Evolutionary conservation across 2,113 vertebrate genomes (phyloP).

Genomic region (Sylvilagus bachmani): DNA sequence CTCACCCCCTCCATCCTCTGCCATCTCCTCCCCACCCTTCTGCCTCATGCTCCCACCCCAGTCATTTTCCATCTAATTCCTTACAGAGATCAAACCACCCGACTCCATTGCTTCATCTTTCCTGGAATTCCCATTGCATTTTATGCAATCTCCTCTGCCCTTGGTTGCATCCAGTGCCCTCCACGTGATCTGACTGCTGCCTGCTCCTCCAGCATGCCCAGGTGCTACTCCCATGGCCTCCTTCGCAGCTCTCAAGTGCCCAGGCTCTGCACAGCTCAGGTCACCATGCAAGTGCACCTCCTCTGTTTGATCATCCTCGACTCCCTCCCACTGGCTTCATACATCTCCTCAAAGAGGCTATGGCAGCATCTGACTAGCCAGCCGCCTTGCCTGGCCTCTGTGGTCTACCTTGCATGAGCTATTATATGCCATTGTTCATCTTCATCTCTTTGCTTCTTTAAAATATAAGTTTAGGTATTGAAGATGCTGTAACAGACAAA

Average conservation of each 20-base stretch:
- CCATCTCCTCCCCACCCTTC: neutral
- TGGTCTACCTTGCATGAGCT: too few relatives aligned
- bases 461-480: neutral
- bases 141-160: neutral
- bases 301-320: too few relatives aligned
- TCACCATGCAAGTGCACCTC: rapidly evolving
- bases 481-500: neutral
- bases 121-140: neutral
- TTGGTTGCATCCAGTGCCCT: neutral
- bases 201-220: rapidly evolving
- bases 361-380: neutral
- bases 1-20: neutral
- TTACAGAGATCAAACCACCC: rapidly evolving
- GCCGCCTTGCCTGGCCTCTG: neutral
- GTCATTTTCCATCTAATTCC: neutral
- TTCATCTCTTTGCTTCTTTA: neutral
- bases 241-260: neutral
- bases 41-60: rapidly evolving
- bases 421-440: neutral
- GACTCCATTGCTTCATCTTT: too few relatives aligned
- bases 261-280: rapidly evolving
- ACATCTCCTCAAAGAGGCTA: neutral
- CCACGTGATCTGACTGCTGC: neutral
- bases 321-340: too few relatives aligned
- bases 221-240: rapidly evolving